A percentile compares a stretch with the other conserved stretches of the same genome.
These are phyloP conservation scores for Heliconius sara DNA, from an alignment of 2,888 invertebrate species.

Conservation along the genomic window DNA sequence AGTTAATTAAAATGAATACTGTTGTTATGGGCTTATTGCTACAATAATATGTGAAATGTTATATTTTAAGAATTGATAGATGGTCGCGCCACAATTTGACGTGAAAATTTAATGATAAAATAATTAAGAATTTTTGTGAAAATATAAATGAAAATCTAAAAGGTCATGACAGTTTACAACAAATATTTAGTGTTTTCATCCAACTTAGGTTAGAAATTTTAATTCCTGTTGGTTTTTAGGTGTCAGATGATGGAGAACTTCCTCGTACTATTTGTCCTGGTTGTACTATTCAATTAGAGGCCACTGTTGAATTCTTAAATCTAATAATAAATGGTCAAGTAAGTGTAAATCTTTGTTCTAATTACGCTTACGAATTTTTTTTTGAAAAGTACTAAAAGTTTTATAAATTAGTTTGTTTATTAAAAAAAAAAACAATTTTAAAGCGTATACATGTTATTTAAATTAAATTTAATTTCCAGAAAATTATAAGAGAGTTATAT, in stretches of 20 bases:
- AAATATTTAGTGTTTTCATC: not conserved
- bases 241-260: slow-evolving; percentile 87
- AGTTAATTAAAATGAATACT: not conserved
- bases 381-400: not conserved
- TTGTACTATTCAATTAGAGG: slow-evolving; percentile 89
- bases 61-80: slow-evolving; percentile 27
- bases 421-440: not conserved
- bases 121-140: not conserved
- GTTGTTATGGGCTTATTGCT: not conserved
- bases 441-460: not conserved
- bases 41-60: slow-evolving; percentile 15
- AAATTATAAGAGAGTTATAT: slow-evolving; percentile 71
- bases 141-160: not conserved
- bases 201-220: not conserved
- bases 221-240: slow-evolving; percentile 59
- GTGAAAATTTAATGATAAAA: not conserved
- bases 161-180: not conserved
- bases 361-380: not conserved
- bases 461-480: slow-evolving; percentile 64
- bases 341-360: slow-evolving; percentile 28
- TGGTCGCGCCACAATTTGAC: slow-evolving; percentile 57
- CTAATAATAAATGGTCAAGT: slow-evolving; percentile 88
- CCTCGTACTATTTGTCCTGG: slow-evolving; percentile 90
- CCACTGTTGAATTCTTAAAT: slow-evolving; percentile 89
- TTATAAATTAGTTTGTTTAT: not conserved